Base-by-base conservation (phyloP, 2,888 invertebrate species). In the Chironomus tentans region DNA sequence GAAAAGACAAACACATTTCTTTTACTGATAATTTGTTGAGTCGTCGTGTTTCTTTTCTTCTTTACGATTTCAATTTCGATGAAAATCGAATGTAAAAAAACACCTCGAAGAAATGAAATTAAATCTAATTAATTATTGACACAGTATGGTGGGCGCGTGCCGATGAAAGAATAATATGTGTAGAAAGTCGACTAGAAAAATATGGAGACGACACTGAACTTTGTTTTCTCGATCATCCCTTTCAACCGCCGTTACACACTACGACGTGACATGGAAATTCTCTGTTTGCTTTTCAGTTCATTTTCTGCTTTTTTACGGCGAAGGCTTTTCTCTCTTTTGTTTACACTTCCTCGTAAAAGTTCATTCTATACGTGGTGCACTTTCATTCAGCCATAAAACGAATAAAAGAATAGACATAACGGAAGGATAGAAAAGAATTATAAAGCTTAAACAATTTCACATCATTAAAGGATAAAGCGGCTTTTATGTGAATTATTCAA, bases 261-360 rank as follows among this genome's bases (percentile, higher is more conserved):
- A 24, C 56, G 56, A 56, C 65, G 24, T 65, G 65, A 65, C 65
- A 65, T 65, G 65, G 24, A 65, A 65, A 65, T 65, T 65, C 65
- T 24, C 21, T 65, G 65, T 65, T 65, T 65, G 65, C 21, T 65
- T 65, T 65, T 65, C 65, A 65, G 65, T 65, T 22, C 24, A 65
- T 24, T 65, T 65, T 65, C 21, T 65, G 24, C 65, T 56, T 56
- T 56, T 56, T 56, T 56, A 56, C 15, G 56, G 56, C 56, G n/a
- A 56, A 18, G 56, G 18, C n/a, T 18, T 56, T 56, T 56, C 15
- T 15, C 15, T 56, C 56, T 38, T 38, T 38, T 38, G 38, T 38
- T 38, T 38, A 38, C 38, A 38, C 10, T 38, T 38, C 38, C 38
- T 38, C 38, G 38, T 38, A 38, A 7, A 5, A 28, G 5, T 28